Conservation (phyloP, 2,113 vertebrate genomes). For the Pogona vitticeps region DNA sequence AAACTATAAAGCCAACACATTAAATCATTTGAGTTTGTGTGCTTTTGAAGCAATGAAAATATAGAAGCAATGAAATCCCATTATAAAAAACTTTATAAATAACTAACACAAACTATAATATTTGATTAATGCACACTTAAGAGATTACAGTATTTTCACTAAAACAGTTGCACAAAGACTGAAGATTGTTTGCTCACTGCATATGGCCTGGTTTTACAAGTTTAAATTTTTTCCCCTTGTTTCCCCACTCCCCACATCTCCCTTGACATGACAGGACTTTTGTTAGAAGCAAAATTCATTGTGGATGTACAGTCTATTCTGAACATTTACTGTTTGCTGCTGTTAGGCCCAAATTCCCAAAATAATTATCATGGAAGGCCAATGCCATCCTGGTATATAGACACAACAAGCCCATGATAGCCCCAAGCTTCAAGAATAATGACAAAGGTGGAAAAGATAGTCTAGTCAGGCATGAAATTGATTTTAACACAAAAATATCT, state of each 20-base stretch:
- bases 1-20: neutral
- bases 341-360: conserved; percentile 71
- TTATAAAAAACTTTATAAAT: conserved; percentile 2
- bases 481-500: conserved; percentile 99
- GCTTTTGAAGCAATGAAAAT: neutral
- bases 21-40: conserved; percentile 6
- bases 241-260: neutral
- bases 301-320: conserved; percentile 41
- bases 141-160: conserved; percentile 36
- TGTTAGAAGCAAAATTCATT: conserved; percentile 12
- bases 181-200: neutral
- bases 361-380: conserved; percentile 73
- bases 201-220: conserved; percentile 1
- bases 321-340: conserved; percentile 61
- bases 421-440: conserved; percentile 78
- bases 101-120: neutral
- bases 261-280: conserved; percentile 47
- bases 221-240: neutral
- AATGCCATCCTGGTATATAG: conserved; percentile 74
- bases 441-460: conserved; percentile 84
- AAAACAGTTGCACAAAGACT: conserved; percentile 10
- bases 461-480: conserved; percentile 96
- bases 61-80: neutral
- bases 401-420: conserved; percentile 78
- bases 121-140: conserved; percentile 45